Evolutionary conservation across 2,888 invertebrate species (phyloP), one percentile per base, ranked within the genome.

Genomic region (Palloptera scutellata): DNA sequence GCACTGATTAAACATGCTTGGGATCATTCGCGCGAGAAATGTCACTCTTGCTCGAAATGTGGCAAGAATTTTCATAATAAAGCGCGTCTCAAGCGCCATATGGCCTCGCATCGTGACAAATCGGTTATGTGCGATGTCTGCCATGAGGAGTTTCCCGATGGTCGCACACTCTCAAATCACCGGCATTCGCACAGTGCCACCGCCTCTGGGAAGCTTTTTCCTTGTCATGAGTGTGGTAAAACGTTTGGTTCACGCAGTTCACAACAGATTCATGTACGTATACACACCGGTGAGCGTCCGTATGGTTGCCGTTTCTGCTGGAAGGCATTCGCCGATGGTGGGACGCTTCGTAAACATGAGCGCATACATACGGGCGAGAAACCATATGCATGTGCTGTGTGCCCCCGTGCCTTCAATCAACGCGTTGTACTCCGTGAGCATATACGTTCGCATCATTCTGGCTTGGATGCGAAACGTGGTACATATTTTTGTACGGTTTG

Each of bases 261-360:
- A 0, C 93, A 93, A 77, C 94, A 94, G 85, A 94, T 94, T 75
- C 94, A 94, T 83, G 89, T 94, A 61, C 89, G 94, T 57, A 94
- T 94, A 73, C 94, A 94, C 80, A 94, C 94, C 0, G 93, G 85
- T 4, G 94, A 94, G 81, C 87, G 93, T 51, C 94, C 94, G 0
- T 94, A 94, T 78, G 93, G 92, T 0, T 94, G 94, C 79, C 88
- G 92, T 11, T 94, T 91, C 84, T 94, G 94, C 80, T 93, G 93
- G 93, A 94, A 94, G 81, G 94, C 94, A 0, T 94, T 94, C 81
- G 94, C 94, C 0, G 94, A 94, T 81, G 94, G 94, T 51, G 94
- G 94, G 30, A 94, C 94, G 1, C 83, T 94, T 55, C 86, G 94
- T 43, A 94, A 94, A 79, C 94, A 94, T 80, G 94, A 94, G 79